Percentiles rank a stretch among this genome's conserved stretches.
These are phyloP conservation scores for Sprattus sprattus DNA, from an alignment of 2,113 vertebrate species.

Conservation along the genomic window DNA sequence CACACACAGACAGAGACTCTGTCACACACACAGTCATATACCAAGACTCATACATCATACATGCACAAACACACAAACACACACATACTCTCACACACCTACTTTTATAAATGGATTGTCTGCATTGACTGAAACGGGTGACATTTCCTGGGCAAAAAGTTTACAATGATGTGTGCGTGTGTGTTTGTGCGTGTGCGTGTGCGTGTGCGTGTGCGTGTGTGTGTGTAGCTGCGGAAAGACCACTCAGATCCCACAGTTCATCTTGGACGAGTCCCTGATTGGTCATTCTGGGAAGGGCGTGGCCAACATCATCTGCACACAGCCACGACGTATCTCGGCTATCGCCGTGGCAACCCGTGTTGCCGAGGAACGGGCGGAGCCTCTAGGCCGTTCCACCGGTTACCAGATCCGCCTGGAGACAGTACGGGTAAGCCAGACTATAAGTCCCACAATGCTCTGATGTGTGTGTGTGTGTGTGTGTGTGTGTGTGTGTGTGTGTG, in stretches of 20 bases:
- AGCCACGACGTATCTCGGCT: conserved; percentile 94
- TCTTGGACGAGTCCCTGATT: conserved; percentile 83
- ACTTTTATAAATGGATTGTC: too few relatives aligned
- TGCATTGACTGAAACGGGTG: too few relatives aligned
- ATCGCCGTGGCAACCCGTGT: conserved; percentile 93
- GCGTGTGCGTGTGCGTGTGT: background rate
- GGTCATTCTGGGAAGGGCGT: conserved; percentile 70
- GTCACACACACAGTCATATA: background rate
- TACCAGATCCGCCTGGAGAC: conserved; percentile 97
- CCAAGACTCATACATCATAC: too few relatives aligned
- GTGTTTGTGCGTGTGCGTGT: background rate
- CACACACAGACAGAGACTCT: background rate
- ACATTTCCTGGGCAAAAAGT: background rate
- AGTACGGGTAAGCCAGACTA: conserved; percentile 75
- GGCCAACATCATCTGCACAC: conserved; percentile 93
- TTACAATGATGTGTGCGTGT: background rate
- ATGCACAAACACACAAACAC: background rate
- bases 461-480: too few relatives aligned
- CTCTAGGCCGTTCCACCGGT: conserved; percentile 85
- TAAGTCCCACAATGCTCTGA: background rate
- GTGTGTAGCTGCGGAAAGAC: conserved; percentile 92
- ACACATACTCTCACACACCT: too few relatives aligned
- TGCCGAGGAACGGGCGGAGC: conserved; percentile 87
- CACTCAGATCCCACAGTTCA: conserved; percentile 97
- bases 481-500: too few relatives aligned